Percentiles rank a stretch among this genome's conserved stretches.
phyloP scores from a whole-genome alignment of 2,113 vertebrate genomes.

The crab-eating macaque (Macaca fascicularis) region T2T-MFA8v1.1 NC_088391.1:20828001-20828500 shows the following conservation, averaged over 20 bases:
- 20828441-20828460: constrained; percentile 65
- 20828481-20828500: constrained; percentile 49
- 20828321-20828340: constrained; percentile 53
- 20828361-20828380: constrained; percentile 69
- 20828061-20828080: neutral
- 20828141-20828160: neutral
- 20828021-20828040: neutral
- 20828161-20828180: neutral
- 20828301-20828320: neutral
- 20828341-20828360: constrained; percentile 63
- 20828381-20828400: constrained; percentile 66
- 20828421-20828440: constrained; percentile 64
- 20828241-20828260: neutral
- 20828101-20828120: neutral
- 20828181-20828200: neutral
- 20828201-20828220: neutral
- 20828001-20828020: neutral
- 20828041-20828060: neutral
- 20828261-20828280: neutral
- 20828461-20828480: constrained; percentile 61
- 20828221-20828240: neutral
- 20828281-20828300: neutral
- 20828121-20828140: neutral
- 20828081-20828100: neutral
- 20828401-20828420: constrained; percentile 46